These are phyloP conservation scores for Scomber colias DNA, from an alignment of 2,113 vertebrate genomes.

Conservation along the genomic window DNA sequence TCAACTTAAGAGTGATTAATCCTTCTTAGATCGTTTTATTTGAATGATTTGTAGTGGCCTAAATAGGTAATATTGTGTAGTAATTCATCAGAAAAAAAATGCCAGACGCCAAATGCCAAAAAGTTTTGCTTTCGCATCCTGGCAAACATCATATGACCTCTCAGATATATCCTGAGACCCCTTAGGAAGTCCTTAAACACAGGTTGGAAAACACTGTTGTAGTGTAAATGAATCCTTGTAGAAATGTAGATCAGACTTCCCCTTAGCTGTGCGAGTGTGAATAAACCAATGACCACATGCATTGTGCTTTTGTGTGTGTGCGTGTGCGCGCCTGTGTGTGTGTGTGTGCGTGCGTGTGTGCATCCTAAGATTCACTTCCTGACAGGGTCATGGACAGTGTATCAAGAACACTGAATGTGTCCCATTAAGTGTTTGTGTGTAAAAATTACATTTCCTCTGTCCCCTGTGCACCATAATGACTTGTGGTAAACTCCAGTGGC, in stretches of 20 bases:
- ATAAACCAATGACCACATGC: not conserved
- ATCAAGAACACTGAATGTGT: conserved; percentile 62
- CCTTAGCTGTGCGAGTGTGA: not conserved
- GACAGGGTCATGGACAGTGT: conserved; percentile 73
- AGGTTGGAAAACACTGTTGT: not conserved
- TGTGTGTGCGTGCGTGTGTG: conserved; percentile 21
- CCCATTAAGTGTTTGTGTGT: conserved; percentile 65
- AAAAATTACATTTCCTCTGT: conserved; percentile 78
- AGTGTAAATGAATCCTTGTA: conserved; percentile 6
- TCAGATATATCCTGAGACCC: not conserved
- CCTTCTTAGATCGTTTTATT: not conserved
- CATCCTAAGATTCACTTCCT: conserved; percentile 55
- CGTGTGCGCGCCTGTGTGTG: conserved; percentile 18
- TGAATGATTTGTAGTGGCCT: not conserved
- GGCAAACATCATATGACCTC: not conserved
- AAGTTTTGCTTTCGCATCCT: not conserved
- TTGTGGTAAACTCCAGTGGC: conserved; percentile 69
- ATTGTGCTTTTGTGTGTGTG: conserved; percentile 9
- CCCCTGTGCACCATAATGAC: conserved; percentile 69
- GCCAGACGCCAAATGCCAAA: not conserved
- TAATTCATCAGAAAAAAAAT: not conserved
- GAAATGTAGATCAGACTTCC: not conserved
- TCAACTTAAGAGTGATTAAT: too few species aligned
- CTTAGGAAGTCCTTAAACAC: not conserved
- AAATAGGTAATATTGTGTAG: not conserved